Base-by-base conservation (phyloP, 2,797 vertebrate genomes). In the Chloroceryle amazona region DNA sequence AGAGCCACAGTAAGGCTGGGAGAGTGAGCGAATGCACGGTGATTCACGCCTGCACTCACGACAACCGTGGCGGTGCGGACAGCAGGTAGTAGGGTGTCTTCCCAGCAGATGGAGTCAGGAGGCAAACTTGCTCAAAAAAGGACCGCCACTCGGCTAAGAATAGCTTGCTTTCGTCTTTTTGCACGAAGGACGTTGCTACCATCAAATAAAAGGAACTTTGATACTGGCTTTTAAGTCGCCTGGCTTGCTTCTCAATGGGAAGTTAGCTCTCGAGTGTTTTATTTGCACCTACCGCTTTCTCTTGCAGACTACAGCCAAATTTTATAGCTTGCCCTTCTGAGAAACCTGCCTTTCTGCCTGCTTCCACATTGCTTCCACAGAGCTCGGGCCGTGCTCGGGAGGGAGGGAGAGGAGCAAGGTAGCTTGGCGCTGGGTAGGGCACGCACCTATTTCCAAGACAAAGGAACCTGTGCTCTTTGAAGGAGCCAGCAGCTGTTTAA, bases 101-200 rank as follows among this genome's bases (percentile, higher is more conserved):
- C 95, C 95, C 96, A 95, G 95, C 94, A 95, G 95, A 66, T 96
- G 96, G 94, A 95, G 94, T 93, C 91, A 68, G 80, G 87, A 88
- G 65, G 76, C 94, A 86, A 85, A 92, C 41, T 80, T 71, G 57
- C 61, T 67, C 11, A 4, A 31, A 51, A 51, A 70, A 67, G 78
- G 79, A 55, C 22, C 63, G 18, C 37, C 46, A 28, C 7, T 22
- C 8, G 35, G 22, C 81, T 70, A 10, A 79, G 60, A 58, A 66
- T 10, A 33, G 54, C 35, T 62, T 35, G 7, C 31, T 62, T 39
- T 37, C 16, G 2, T 25, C 51, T 58, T 29, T 47, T 37, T 46
- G 28, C 5, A 7, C 16, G 8, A 57, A 62, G 72, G 61, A 14
- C 25, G 13, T 44, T 42, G 28, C 44, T 58, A 61, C 63, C 57